These are phyloP conservation scores for Clamator glandarius DNA, from an alignment of 2,797 vertebrate species.

Conservation along the genomic window DNA sequence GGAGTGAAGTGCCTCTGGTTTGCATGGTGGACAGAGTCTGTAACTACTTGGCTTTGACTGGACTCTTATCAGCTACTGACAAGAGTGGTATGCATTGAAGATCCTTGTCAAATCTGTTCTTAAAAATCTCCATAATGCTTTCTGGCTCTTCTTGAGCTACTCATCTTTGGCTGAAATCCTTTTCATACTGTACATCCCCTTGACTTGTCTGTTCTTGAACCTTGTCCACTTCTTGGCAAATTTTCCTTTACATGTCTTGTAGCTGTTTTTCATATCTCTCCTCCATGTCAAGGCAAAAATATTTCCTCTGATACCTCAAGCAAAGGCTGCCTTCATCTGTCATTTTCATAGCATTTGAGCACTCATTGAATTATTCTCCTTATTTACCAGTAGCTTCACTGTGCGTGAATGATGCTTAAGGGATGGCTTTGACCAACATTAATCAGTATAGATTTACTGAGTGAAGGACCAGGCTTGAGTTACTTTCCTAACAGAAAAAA, in stretches of 20 bases:
- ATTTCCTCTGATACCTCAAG: conserved; percentile 13
- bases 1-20: background rate
- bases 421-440: background rate
- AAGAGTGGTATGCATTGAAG: background rate
- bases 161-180: conserved; percentile 16
- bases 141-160: background rate
- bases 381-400: background rate
- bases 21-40: background rate
- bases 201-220: conserved; percentile 44
- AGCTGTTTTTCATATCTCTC: background rate
- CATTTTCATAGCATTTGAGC: conserved; percentile 1
- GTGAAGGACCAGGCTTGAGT: background rate
- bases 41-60: conserved; percentile 37
- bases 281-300: conserved; percentile 3
- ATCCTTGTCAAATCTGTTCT: conserved; percentile 54
- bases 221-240: conserved; percentile 47
- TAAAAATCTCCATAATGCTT: conserved; percentile 32
- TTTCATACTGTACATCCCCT: background rate
- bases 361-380: background rate
- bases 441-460: background rate
- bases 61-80: conserved; percentile 29
- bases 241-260: conserved; percentile 16
- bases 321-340: background rate
- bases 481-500: background rate
- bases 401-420: background rate